These are phyloP conservation scores for Cryptotis parvus DNA, from an alignment of 2,113 vertebrate genomes.

Conservation along the genomic window DNA sequence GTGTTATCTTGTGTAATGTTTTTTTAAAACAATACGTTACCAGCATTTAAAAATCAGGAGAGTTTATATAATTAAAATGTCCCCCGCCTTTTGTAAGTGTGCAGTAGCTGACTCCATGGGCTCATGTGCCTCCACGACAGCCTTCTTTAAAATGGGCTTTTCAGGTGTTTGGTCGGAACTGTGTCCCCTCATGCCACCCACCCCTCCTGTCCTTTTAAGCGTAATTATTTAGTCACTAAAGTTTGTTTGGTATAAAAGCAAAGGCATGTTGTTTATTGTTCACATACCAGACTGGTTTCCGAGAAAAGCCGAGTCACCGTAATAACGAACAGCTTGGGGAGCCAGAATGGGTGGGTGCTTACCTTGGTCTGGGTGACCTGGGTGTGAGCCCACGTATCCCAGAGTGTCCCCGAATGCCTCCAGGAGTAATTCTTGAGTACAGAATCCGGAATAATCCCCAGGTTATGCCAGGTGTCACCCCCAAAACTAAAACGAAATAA, in stretches of 20 bases:
- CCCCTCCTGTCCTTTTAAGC: not conserved
- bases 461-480: no score
- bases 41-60: conserved; percentile 31
- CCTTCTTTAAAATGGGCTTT: not conserved
- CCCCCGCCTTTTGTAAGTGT: not conserved
- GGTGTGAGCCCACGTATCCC: no score
- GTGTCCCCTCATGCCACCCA: no score
- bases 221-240: conserved; percentile 19
- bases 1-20: conserved; percentile 9
- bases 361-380: no score
- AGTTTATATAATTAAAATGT: conserved; percentile 25
- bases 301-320: conserved; percentile 7
- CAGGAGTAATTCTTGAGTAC: no score
- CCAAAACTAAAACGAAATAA: not conserved
- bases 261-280: conserved; percentile 39
- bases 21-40: conserved; percentile 40
- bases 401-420: no score
- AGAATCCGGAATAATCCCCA: no score
- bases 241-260: conserved; percentile 20
- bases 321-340: no score
- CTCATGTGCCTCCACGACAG: not conserved
- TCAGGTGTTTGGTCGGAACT: not conserved
- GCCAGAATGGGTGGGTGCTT: no score
- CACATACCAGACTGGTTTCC: not conserved
- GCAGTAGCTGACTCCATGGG: not conserved